Evolutionary conservation across 2,888 invertebrate species (phyloP).

Genomic region (Trichogramma evanescens): DNA sequence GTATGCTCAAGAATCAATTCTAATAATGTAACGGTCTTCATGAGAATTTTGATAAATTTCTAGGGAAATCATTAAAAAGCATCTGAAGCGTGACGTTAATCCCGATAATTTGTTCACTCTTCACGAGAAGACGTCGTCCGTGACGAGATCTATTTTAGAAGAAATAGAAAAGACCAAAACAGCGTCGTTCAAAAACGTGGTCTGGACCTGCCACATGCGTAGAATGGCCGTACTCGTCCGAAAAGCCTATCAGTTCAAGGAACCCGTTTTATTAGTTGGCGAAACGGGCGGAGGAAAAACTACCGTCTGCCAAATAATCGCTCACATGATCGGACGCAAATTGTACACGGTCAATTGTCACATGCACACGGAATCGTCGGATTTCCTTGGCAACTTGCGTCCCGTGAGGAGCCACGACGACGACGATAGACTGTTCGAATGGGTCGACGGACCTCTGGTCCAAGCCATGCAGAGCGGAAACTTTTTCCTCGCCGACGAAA

Average conservation of each 20-base stretch:
- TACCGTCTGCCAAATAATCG: slow-evolving; percentile 84
- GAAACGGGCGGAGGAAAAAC: slow-evolving; percentile 99
- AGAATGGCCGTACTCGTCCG: slow-evolving; percentile 68
- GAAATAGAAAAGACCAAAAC: slow-evolving; percentile 55
- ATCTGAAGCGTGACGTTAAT: slow-evolving; percentile 70
- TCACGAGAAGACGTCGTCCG: slow-evolving; percentile 63
- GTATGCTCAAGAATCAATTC: slow-evolving; percentile 38
- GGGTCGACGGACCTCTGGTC: slow-evolving; percentile 95
- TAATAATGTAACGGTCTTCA: background rate
- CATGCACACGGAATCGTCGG: slow-evolving; percentile 96
- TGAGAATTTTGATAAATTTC: background rate
- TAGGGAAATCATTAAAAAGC: slow-evolving; percentile 66
- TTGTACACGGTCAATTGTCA: slow-evolving; percentile 91
- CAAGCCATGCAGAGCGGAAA: slow-evolving; percentile 81
- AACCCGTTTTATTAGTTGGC: slow-evolving; percentile 92
- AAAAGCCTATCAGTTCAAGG: slow-evolving; percentile 83
- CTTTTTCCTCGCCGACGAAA: slow-evolving; percentile 94
- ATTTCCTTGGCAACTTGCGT: slow-evolving; percentile 91
- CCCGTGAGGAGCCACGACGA: slow-evolving; percentile 67
- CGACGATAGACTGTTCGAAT: slow-evolving; percentile 75
- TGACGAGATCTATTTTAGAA: slow-evolving; percentile 67
- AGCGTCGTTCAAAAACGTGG: slow-evolving; percentile 68
- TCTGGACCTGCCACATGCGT: slow-evolving; percentile 92
- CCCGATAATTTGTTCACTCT: slow-evolving; percentile 67
- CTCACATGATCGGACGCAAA: slow-evolving; percentile 59